Evolutionary conservation across 1,140 invertebrate genomes (phyloP), one percentile per base, ranked within the genome.

Genomic region (Bombus confusus): DNA sequence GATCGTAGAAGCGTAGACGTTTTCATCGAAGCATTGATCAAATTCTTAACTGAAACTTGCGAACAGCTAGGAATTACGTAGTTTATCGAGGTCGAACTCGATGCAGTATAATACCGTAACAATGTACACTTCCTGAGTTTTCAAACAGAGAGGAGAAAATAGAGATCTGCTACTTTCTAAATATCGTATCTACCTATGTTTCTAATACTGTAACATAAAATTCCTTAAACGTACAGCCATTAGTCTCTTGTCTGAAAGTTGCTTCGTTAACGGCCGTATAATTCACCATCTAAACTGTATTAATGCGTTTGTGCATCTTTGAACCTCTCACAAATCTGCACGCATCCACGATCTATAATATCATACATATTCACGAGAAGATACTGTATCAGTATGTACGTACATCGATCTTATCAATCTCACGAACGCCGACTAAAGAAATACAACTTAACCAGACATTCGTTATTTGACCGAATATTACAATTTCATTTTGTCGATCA

Each of bases 61-160:
- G 1, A 47, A 47, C n/a, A 18, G 22, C 18, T 25, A 5, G n/a
- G n/a, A 74, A 34, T 74, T 62, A 34, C 37, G 75, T 64, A 64
- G 34, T 62, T 77, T 77, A 64, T n/a, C 31, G 22, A 31, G 62
- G n/a, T 41, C 37, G 13, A 31, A 39, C 34, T 62, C 75, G 37
- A 39, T 52, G 28, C 28, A 22, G 37, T 41, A 22, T 31, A 77
- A 62, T 18, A 28, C 37, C 12, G 13, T n/a, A 78, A 78, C 57
- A 78, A 78, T 78, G 39, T 78, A 64, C 57, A 39, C 75, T 77
- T 77, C 75, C 75, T 39, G 34, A n/a, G 74, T 52, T 22, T n/a
- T 77, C 57, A 39, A 77, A 77, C 75, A 77, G 75, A 77, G 75
- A n/a, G 57, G 75, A 77, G 75, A 77, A 77, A 77, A 59, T 57